Percentiles rank a stretch among this genome's conserved stretches.
These are phyloP conservation scores for Temnothorax curvispinosus DNA, from an alignment of 1,140 invertebrate species.

Conservation along the genomic window DNA sequence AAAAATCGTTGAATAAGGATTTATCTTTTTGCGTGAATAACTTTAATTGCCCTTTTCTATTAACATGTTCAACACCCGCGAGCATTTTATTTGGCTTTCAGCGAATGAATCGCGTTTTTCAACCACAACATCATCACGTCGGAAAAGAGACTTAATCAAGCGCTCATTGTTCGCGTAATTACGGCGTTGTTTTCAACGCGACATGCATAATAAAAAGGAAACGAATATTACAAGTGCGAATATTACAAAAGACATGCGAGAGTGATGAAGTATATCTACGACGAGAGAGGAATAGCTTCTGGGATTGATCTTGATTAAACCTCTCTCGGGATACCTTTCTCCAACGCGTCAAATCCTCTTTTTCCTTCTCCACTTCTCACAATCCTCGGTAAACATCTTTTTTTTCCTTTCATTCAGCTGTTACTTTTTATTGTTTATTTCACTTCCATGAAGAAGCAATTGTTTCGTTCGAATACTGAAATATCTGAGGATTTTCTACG, in stretches of 20 bases:
- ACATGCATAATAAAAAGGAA: conserved; percentile 52
- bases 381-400: conserved; percentile 38
- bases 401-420: background rate
- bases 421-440: conserved; percentile 37
- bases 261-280: conserved; percentile 24
- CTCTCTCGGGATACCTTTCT: conserved; percentile 28
- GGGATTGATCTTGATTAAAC: conserved; percentile 81
- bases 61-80: background rate
- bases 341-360: conserved; percentile 10
- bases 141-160: conserved; percentile 74
- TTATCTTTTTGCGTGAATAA: background rate
- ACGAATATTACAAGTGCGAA: conserved; percentile 16
- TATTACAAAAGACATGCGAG: conserved; percentile 38
- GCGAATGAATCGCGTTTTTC: conserved; percentile 16
- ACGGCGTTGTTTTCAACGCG: conserved; percentile 74
- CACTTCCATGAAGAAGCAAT: background rate
- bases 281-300: conserved; percentile 65
- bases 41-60: background rate
- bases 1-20: background rate
- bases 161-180: conserved; percentile 76
- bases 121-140: background rate
- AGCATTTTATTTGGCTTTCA: conserved; percentile 8
- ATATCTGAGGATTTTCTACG: conserved; percentile 21
- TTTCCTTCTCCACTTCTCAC: conserved; percentile 25
- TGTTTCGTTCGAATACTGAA: conserved; percentile 16